Conservation (phyloP, 2,888 invertebrate genomes). For the Congeria kusceri region DNA sequence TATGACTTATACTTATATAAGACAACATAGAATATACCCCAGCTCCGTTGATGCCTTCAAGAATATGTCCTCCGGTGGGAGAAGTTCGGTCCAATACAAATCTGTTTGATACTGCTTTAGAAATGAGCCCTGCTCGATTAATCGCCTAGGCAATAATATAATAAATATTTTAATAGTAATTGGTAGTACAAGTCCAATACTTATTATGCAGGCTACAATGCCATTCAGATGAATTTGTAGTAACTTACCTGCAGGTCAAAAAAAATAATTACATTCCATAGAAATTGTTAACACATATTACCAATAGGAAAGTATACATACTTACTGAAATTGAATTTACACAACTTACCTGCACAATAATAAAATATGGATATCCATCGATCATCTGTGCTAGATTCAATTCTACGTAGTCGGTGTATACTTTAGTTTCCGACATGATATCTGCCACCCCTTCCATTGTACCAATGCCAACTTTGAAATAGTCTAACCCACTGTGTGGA, state of each 20-base stretch:
- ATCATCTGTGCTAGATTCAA: conserved; percentile 1
- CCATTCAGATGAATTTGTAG: too few relatives aligned
- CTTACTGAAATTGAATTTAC: too few relatives aligned
- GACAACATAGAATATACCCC: too few relatives aligned
- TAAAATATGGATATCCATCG: conserved; percentile 22
- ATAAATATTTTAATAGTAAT: too few relatives aligned
- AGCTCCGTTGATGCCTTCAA: conserved; percentile 17
- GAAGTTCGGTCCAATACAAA: conserved; percentile 35
- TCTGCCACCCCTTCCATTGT: not conserved
- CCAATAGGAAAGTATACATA: too few relatives aligned
- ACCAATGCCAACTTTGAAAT: conserved; percentile 22
- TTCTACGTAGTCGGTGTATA: not conserved
- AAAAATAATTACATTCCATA: too few relatives aligned
- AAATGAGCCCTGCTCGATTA: conserved; percentile 37
- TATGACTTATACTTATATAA: too few relatives aligned
- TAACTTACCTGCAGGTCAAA: too few relatives aligned
- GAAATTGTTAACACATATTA: too few relatives aligned
- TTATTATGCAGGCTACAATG: too few relatives aligned
- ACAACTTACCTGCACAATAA: conserved; percentile 14
- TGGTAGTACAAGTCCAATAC: too few relatives aligned
- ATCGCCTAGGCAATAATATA: conserved; percentile 27
- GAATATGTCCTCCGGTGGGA: conserved; percentile 46
- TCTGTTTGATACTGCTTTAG: not conserved
- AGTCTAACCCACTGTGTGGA: conserved; percentile 29
- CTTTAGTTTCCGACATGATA: not conserved